Evolutionary conservation across 2,113 vertebrate species (phyloP).

Genomic region (Chloropsis cyanopogon): DNA sequence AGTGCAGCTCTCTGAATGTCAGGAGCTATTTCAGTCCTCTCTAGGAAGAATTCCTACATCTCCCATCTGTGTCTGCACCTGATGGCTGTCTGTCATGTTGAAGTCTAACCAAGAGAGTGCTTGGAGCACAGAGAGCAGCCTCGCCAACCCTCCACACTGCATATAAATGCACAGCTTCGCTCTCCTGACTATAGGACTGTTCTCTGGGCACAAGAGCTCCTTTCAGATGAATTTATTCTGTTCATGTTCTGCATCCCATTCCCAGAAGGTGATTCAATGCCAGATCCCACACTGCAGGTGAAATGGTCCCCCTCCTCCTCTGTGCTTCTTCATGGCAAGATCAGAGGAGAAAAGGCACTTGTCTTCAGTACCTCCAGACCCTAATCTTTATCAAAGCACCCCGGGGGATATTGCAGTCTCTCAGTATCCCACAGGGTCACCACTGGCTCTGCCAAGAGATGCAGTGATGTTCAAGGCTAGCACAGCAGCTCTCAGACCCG

Average conservation of each 20-base stretch:
- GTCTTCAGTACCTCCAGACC: neutral
- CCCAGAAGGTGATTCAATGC: neutral
- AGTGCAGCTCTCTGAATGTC: slow-evolving; percentile 50
- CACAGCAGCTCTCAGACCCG: neutral
- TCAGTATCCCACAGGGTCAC: neutral
- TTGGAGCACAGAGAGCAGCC: slow-evolving; percentile 31
- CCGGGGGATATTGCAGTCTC: neutral
- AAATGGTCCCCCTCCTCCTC: neutral
- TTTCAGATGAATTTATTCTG: slow-evolving; percentile 53
- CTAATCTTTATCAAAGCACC: neutral
- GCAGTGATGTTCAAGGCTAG: neutral
- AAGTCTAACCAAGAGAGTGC: slow-evolving; percentile 48
- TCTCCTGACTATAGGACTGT: slow-evolving; percentile 28
- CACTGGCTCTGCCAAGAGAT: neutral
- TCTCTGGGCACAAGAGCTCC: slow-evolving; percentile 42
- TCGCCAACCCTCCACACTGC: slow-evolving; percentile 61
- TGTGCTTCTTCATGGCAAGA: neutral
- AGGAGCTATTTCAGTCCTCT: slow-evolving; percentile 50
- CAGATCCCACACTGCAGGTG: slow-evolving; percentile 36
- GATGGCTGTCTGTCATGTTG: slow-evolving; percentile 63
- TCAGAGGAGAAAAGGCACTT: neutral
- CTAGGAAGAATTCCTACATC: slow-evolving; percentile 55
- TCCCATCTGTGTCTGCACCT: slow-evolving; percentile 64
- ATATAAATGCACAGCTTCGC: slow-evolving; percentile 59
- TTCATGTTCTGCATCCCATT: neutral